Conservation (phyloP, 1,140 invertebrate genomes). For the Drosophila quadrilineata region DNA sequence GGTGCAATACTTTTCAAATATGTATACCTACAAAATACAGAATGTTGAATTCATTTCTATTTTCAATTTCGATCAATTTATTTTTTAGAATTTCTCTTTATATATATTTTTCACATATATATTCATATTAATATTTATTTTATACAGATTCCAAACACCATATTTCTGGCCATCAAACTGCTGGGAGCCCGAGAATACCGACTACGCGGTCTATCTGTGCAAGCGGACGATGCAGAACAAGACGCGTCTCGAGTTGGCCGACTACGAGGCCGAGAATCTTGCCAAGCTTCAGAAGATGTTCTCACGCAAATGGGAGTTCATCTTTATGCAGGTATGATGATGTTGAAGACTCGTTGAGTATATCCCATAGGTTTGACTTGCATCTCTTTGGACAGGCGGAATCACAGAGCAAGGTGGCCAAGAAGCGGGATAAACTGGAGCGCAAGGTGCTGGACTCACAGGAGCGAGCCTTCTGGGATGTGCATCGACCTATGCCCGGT, state of each 20-base stretch:
- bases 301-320: slow-evolving; percentile 99
- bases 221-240: slow-evolving; percentile 99
- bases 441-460: slow-evolving; percentile 99
- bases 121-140: slow-evolving; percentile 61
- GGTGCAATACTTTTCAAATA: no score
- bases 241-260: slow-evolving; percentile 96
- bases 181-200: slow-evolving; percentile 99
- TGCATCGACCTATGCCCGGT: slow-evolving; percentile 98
- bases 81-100: background rate
- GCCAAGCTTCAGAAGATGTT: slow-evolving; percentile 99
- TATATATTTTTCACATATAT: background rate
- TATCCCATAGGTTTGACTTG: background rate
- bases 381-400: slow-evolving; percentile 60
- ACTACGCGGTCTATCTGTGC: slow-evolving; percentile 99
- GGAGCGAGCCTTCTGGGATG: slow-evolving; percentile 99
- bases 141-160: slow-evolving; percentile 97
- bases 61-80: background rate
- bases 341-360: background rate
- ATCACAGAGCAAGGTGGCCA: slow-evolving; percentile 95
- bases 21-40: no score
- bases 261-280: slow-evolving; percentile 99
- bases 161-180: slow-evolving; percentile 99
- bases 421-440: slow-evolving; percentile 98
- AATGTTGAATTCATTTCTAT: no score
- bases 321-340: slow-evolving; percentile 94